Percentiles rank a stretch among this genome's conserved stretches.
These are phyloP conservation scores for Pelagia noctiluca DNA, from an alignment of 30 jellyfish, hydroid and myxozoan genomes.

Conservation along the genomic window DNA sequence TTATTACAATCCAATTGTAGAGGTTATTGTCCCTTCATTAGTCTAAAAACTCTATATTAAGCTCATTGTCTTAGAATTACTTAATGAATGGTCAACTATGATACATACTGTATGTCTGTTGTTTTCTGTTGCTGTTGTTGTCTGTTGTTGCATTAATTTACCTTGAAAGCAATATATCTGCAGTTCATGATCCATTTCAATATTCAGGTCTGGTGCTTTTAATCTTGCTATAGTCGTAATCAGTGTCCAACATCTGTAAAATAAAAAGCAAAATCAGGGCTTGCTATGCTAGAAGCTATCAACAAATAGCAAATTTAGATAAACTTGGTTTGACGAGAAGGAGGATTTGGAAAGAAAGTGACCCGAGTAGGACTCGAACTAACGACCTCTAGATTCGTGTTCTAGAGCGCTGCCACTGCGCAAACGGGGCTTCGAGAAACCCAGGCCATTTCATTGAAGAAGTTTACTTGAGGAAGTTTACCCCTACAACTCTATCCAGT, in stretches of 20 bases:
- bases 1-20: no score
- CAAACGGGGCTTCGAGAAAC: no score
- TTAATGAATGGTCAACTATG: no score
- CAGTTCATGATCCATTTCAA: neutral
- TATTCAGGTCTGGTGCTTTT: neutral
- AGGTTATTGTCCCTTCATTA: neutral
- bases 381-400: no score
- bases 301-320: neutral
- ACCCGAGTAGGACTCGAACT: neutral
- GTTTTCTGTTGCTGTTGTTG: no score
- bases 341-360: neutral
- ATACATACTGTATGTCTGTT: no score
- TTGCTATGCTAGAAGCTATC: neutral
- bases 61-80: neutral
- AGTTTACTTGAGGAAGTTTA: no score
- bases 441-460: no score
- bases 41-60: neutral
- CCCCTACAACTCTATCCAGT: no score
- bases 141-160: neutral
- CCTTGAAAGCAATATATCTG: neutral
- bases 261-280: neutral
- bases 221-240: neutral
- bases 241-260: neutral
- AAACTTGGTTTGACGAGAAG: neutral
- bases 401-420: no score